phyloP scores from a whole-genome alignment of 2,797 vertebrate species.

The Pangasius krempfi region DNA sequence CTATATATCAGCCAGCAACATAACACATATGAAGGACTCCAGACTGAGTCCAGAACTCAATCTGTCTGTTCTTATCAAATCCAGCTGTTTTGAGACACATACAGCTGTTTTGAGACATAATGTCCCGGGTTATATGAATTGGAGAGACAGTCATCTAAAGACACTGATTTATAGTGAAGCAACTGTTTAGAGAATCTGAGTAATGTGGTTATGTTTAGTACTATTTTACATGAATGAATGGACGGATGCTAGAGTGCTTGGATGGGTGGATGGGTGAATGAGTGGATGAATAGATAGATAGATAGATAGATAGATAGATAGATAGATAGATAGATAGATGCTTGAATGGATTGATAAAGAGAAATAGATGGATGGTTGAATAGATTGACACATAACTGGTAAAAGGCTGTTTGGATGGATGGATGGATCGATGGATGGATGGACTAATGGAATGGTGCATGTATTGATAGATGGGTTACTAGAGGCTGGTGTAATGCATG shows the following conservation, averaged over 20 bases:
- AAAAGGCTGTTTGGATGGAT: background rate
- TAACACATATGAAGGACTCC: conserved; percentile 32
- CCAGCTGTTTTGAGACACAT: background rate
- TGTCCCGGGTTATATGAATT: background rate
- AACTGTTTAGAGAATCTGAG: background rate
- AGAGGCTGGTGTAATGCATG: background rate
- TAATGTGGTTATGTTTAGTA: background rate
- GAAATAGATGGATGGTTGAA: background rate
- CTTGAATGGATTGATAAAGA: background rate
- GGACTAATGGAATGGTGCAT: too few relatives aligned
- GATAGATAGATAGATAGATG: background rate
- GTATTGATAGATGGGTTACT: background rate
- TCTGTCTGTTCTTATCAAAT: conserved; percentile 20
- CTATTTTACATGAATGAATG: background rate
- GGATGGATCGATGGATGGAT: background rate
- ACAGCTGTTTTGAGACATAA: background rate
- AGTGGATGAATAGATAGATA: background rate
- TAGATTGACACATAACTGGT: too few relatives aligned
- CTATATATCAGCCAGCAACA: conserved; percentile 21
- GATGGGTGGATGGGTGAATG: background rate
- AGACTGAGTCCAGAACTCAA: background rate
- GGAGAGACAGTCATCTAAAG: too few relatives aligned
- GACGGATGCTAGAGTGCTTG: too few relatives aligned
- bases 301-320: background rate
- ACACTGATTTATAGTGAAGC: background rate